Conservation (phyloP, 2,113 vertebrate species). For the Platysteira castanea region DNA sequence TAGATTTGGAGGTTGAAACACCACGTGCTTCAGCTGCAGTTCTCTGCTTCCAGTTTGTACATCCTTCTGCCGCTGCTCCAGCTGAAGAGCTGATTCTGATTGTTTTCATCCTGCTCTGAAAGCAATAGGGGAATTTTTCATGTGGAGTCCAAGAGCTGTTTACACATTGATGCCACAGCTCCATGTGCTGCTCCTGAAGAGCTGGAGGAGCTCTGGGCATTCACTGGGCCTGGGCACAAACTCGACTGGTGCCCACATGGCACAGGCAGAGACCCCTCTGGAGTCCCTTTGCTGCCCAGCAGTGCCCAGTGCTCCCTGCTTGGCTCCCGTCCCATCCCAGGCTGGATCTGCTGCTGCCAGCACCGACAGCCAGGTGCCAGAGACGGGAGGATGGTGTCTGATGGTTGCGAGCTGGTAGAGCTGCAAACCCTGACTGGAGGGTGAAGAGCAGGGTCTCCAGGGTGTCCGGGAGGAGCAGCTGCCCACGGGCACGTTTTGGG, state of each 20-base stretch:
- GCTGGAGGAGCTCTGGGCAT: not conserved
- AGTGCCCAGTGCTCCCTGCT: not conserved
- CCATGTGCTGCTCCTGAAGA: not conserved
- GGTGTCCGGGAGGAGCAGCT: not conserved
- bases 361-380: not conserved
- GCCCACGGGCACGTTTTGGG: rapidly evolving
- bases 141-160: slow-evolving; percentile 3
- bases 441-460: rapidly evolving
- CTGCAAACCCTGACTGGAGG: not conserved
- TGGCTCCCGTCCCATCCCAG: rapidly evolving
- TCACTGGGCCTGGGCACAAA: not conserved
- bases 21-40: rapidly evolving
- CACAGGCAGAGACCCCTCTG: rapidly evolving
- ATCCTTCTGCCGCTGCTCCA: not conserved
- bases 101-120: not conserved
- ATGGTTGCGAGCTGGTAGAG: rapidly evolving
- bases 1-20: rapidly evolving
- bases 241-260: rapidly evolving
- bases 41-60: not conserved
- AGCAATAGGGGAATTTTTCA: not conserved
- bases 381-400: rapidly evolving
- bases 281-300: not conserved
- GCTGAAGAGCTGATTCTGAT: slow-evolving; percentile 11
- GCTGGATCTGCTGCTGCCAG: not conserved
- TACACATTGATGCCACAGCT: not conserved